Conservation (phyloP, 1,140 invertebrate genomes). For the Lordiphosa mommai region DNA sequence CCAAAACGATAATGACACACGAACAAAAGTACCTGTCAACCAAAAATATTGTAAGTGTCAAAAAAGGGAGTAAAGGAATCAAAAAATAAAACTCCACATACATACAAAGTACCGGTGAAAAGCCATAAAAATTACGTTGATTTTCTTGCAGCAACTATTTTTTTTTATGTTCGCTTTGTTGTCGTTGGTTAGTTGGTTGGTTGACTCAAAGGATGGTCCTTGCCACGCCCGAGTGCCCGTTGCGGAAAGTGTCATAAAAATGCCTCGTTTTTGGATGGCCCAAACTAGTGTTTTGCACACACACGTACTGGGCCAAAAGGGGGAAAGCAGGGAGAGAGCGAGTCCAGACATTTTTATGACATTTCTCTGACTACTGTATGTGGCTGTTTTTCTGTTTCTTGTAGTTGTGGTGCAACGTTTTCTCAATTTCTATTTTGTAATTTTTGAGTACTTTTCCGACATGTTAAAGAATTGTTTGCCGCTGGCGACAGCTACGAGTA, state of each 20-base stretch:
- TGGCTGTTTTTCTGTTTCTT: conserved; percentile 4
- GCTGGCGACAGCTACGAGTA: conserved; percentile 55
- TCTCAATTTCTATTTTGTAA: conserved; percentile 20
- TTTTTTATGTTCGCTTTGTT: conserved; percentile 28
- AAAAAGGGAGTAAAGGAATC: conserved; percentile 38
- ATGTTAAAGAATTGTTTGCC: conserved; percentile 68
- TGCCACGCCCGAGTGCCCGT: conserved; percentile 33
- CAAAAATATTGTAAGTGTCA: conserved; percentile 52
- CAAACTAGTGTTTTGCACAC: conserved; percentile 46
- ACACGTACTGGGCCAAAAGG: conserved; percentile 36
- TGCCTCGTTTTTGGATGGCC: conserved; percentile 38
- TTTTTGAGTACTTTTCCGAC: conserved; percentile 64
- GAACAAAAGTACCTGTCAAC: conserved; percentile 66
- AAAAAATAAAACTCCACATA: conserved; percentile 2
- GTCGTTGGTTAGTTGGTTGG: conserved; percentile 10
- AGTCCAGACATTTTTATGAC: conserved; percentile 64
- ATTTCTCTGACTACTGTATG: conserved; percentile 68
- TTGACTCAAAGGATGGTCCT: conserved; percentile 39
- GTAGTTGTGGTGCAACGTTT: conserved; percentile 10
- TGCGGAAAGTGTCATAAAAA: conserved; percentile 69
- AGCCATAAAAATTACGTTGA: conserved; percentile 70
- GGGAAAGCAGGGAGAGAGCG: neutral
- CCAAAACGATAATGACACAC: conserved; percentile 63
- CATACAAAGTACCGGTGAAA: conserved; percentile 53
- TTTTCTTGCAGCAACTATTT: conserved; percentile 69